A percentile compares a stretch with the other conserved stretches of the same genome.
phyloP scores from a whole-genome alignment of 2,113 vertebrate species.

The Paramormyrops kingsleyae region DNA sequence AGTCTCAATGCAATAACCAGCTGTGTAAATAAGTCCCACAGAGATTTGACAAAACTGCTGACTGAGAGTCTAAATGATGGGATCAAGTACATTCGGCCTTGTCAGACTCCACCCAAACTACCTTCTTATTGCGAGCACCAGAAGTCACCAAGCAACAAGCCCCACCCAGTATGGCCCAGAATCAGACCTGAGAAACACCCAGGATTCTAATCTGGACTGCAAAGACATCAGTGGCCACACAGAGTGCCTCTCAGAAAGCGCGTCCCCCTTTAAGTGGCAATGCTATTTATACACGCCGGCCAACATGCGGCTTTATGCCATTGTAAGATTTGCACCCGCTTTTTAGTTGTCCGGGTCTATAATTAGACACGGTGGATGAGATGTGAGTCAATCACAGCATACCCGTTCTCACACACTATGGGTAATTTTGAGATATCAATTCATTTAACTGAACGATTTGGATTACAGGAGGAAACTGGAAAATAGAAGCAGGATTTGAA shows the following conservation, averaged over 20 bases:
- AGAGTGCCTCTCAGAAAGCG: not conserved
- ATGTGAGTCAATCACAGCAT: not conserved
- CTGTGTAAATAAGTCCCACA: not conserved
- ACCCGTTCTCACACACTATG: not conserved
- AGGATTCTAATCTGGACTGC: not conserved
- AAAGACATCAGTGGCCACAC: not conserved
- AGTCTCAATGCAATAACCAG: not conserved
- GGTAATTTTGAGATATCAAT: not conserved
- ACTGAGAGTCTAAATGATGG: not conserved
- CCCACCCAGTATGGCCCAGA: not conserved
- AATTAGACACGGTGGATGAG: not conserved
- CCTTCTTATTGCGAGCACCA: not conserved
- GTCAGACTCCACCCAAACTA: not conserved
- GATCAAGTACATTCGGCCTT: not conserved
- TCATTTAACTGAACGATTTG: not conserved
- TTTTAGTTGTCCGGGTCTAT: not conserved
- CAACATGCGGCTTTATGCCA: not conserved
- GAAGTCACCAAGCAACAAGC: not conserved
- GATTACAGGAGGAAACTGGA: not conserved
- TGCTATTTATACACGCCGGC: not conserved
- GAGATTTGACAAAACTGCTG: not conserved
- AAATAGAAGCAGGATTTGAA: not conserved
- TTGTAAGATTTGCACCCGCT: not conserved
- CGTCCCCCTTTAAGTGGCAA: not conserved
- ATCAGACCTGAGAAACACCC: not conserved